phyloP scores from a whole-genome alignment of 2,113 vertebrate genomes.

The Aptenodytes patagonicus region DNA sequence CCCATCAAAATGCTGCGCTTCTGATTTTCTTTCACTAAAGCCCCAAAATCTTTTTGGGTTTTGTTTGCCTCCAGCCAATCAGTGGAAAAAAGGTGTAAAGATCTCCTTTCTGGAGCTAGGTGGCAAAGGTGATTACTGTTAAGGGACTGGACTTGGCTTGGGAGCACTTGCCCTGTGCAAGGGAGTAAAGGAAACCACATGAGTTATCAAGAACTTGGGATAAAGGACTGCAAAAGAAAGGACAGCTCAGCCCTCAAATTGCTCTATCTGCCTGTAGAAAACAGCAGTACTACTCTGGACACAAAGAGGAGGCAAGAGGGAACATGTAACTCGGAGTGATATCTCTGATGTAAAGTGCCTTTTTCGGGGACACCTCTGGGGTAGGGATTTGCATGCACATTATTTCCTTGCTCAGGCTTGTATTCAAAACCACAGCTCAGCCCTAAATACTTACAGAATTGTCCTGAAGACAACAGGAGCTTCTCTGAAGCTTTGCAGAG shows the following conservation, averaged over 20 bases:
- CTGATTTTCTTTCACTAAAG: constrained; percentile 61
- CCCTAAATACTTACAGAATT: not conserved
- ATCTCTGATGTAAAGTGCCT: not conserved
- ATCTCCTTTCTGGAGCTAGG: constrained; percentile 47
- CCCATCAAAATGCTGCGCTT: constrained; percentile 39
- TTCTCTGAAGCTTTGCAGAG: not conserved
- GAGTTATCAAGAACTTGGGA: not conserved
- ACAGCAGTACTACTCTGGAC: not conserved
- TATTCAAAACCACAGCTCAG: not conserved
- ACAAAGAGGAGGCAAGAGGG: not conserved
- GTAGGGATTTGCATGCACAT: not conserved
- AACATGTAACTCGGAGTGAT: not conserved
- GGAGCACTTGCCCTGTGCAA: not conserved
- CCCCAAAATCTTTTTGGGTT: not conserved
- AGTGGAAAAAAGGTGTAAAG: not conserved
- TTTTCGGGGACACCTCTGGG: not conserved
- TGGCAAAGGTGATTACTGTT: constrained; percentile 66
- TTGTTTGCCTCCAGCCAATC: constrained; percentile 49
- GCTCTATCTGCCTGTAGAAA: not conserved
- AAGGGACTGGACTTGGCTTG: not conserved
- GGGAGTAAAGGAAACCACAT: not conserved
- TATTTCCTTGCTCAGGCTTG: not conserved
- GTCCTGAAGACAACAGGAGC: not conserved
- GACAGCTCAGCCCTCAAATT: not conserved
- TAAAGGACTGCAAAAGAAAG: not conserved